Evolutionary conservation across 2,113 vertebrate genomes (phyloP).

Genomic region (Columba janthina): DNA sequence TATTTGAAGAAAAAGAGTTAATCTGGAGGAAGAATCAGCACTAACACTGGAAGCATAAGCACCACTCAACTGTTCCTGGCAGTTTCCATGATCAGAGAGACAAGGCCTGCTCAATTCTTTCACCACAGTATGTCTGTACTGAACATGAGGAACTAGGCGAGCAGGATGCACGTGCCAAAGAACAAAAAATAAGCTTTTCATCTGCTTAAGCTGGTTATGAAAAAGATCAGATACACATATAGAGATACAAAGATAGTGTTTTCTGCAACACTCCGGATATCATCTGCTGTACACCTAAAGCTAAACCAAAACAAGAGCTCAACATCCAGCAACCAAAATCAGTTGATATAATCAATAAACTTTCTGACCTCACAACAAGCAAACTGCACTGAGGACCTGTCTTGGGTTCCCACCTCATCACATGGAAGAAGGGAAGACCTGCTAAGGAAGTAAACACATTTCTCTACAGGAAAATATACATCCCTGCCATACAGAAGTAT

Average conservation of each 20-base stretch:
- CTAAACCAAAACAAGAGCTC: background rate
- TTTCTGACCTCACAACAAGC: background rate
- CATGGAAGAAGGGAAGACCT: background rate
- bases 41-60: background rate
- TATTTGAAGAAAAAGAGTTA: background rate
- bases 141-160: background rate
- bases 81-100: background rate
- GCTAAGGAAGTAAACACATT: background rate
- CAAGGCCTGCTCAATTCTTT: background rate
- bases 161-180: background rate
- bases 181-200: background rate
- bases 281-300: background rate
- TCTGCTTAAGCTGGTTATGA: background rate
- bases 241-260: accelerated
- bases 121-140: background rate
- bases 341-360: background rate
- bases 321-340: background rate
- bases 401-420: background rate
- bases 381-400: background rate
- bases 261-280: background rate
- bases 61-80: background rate
- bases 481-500: background rate
- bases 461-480: background rate
- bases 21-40: background rate
- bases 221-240: background rate